Conservation (phyloP, 1,140 invertebrate genomes). For the Palaemon carinicauda region DNA sequence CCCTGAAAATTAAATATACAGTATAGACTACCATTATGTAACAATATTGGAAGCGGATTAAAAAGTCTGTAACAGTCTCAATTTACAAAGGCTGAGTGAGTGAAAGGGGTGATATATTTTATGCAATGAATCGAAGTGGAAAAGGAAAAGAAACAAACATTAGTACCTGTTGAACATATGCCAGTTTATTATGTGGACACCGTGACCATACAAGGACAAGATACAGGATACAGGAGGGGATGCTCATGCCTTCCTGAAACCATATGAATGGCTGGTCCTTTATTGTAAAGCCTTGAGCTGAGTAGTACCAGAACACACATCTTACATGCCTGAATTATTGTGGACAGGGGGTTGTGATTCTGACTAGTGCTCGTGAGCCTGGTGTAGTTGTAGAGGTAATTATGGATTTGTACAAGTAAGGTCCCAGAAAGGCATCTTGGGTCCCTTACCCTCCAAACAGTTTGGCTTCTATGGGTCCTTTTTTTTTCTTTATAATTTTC, state of each 20-base stretch:
- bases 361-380: slow-evolving; percentile 50
- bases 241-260: slow-evolving; percentile 35
- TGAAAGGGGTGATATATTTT: not conserved
- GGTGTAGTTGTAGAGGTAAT: slow-evolving; percentile 23
- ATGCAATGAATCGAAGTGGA: not conserved
- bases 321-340: not conserved
- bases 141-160: not conserved
- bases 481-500: too few species aligned
- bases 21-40: too few species aligned
- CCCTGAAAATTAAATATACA: too few species aligned
- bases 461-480: slow-evolving; percentile 26
- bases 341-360: slow-evolving; percentile 45
- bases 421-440: slow-evolving; percentile 13
- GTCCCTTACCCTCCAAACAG: slow-evolving; percentile 34
- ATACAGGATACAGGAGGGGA: slow-evolving; percentile 28
- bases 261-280: slow-evolving; percentile 22
- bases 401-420: slow-evolving; percentile 22
- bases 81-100: too few species aligned
- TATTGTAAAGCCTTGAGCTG: slow-evolving; percentile 32
- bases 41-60: too few species aligned
- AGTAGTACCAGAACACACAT: slow-evolving; percentile 38
- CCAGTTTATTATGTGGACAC: slow-evolving; percentile 55
- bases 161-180: slow-evolving; percentile 40
- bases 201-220: slow-evolving; percentile 51
- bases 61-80: too few species aligned